Conservation (phyloP, 2,797 vertebrate species). For the Molossus alvarezi region DNA sequence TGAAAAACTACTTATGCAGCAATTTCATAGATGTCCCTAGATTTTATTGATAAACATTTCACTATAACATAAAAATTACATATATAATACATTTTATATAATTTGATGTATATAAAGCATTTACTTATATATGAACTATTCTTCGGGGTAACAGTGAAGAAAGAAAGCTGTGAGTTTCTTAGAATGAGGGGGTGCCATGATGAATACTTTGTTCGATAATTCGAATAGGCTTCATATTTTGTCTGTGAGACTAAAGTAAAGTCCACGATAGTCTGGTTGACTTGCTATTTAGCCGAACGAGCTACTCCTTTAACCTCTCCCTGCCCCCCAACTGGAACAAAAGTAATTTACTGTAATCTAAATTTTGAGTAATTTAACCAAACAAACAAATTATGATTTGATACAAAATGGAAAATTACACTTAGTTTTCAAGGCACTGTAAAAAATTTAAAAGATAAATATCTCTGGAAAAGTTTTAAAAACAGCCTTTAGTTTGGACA, state of each 20-base stretch:
- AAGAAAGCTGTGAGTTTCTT: background rate
- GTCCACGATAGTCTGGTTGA: background rate
- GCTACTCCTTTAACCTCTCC: background rate
- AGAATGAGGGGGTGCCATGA: background rate
- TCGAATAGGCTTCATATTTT: background rate
- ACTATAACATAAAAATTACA: background rate
- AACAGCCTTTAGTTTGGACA: background rate
- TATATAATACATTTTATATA: background rate
- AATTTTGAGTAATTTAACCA: constrained; percentile 29
- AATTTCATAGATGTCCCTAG: background rate
- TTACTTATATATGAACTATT: constrained; percentile 29
- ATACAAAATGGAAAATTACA: background rate
- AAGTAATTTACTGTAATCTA: background rate
- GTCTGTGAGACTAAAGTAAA: constrained; percentile 30
- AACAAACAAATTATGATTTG: constrained; percentile 10
- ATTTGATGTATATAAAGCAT: background rate
- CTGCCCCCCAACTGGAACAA: background rate
- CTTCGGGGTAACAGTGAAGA: constrained; percentile 3
- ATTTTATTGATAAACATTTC: background rate
- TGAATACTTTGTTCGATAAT: background rate
- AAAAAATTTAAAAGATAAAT: constrained; percentile 17
- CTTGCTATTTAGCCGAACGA: background rate
- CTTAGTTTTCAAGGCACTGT: background rate
- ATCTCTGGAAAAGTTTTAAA: constrained; percentile 5
- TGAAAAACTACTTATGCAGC: background rate